phyloP scores from a whole-genome alignment of 2,113 vertebrate species.

The Murina feae region DNA sequence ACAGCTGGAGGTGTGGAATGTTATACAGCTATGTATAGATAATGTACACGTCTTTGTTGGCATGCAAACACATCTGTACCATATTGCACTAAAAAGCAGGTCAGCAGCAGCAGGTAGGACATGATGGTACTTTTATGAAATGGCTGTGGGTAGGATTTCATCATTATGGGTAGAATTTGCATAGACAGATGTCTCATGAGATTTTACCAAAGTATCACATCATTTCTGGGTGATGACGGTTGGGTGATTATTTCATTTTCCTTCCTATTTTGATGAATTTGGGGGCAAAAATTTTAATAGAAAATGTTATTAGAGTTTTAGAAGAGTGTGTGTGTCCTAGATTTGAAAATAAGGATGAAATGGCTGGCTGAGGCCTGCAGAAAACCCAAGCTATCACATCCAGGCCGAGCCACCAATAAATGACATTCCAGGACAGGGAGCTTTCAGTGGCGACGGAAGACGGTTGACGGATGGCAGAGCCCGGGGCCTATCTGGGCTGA shows the following conservation, averaged over 20 bases:
- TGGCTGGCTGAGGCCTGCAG: background rate
- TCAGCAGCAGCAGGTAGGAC: fast-evolving
- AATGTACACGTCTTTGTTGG: fast-evolving
- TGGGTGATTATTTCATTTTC: background rate
- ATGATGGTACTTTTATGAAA: background rate
- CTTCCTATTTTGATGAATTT: background rate
- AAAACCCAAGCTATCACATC: background rate
- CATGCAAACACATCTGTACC: background rate
- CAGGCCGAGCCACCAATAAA: background rate
- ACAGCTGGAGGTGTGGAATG: fast-evolving
- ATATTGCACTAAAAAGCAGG: fast-evolving
- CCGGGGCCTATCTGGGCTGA: slow-evolving; percentile 24
- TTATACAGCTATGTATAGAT: fast-evolving
- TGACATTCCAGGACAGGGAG: slow-evolving; percentile 16
- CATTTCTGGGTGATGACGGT: background rate
- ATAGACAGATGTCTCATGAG: background rate
- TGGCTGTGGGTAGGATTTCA: fast-evolving
- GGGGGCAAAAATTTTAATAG: background rate
- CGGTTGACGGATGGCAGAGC: slow-evolving; percentile 56
- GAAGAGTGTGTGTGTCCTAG: background rate
- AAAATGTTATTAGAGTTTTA: background rate
- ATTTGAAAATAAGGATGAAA: background rate
- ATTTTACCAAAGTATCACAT: background rate
- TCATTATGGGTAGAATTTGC: background rate
- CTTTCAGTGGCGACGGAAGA: background rate